Base-by-base conservation (phyloP, 2,888 invertebrate species). In the Peribatodes rhomboidaria region DNA sequence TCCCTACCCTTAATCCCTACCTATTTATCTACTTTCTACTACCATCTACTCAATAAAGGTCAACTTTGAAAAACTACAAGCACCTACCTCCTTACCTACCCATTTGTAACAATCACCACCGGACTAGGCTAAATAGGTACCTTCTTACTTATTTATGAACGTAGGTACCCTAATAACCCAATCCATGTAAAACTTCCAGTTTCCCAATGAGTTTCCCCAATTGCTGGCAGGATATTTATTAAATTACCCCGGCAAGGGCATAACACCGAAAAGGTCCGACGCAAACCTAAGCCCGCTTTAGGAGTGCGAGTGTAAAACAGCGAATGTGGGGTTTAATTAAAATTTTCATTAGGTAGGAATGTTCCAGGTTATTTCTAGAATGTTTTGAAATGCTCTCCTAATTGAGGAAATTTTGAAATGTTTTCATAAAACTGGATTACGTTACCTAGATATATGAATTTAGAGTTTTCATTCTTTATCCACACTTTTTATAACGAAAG, bases 211-310 rank as follows among this genome's bases (percentile, higher is more conserved):
- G 82, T 86, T 87, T 85, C 85, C 88, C 83, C 85, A 85, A 89
- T 83, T 83, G 86, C 82, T 78, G 79, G 81, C 72, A 71, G 83
- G 84, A 87, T 87, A 89, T 89, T 91, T 90, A 91, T 91, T 89
- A 90, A 90, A 92, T 88, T 89, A 88, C 87, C 82, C 82, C 78
- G 82, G 82, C 69, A 79, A 85, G 86, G 85, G 82, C 79, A 82
- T 77, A 76, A 78, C 81, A 79, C 76, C 72, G 75, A 60, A 72
- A 76, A 77, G 81, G 85, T 85, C 85, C 82, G 78, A 71, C 82
- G 35, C 37, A 35, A 50, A 9, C 47, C 31, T 88, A 85, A 88
- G 84, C 85, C 82, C 81, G 55, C 60, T 68, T 72, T 65, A 68
- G 81, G 76, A 75, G 72, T 80, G 84, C 52, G 81, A 75, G 66